Evolutionary conservation across 1,140 invertebrate genomes (phyloP).

Genomic region (Aphelenchoides besseyi): DNA sequence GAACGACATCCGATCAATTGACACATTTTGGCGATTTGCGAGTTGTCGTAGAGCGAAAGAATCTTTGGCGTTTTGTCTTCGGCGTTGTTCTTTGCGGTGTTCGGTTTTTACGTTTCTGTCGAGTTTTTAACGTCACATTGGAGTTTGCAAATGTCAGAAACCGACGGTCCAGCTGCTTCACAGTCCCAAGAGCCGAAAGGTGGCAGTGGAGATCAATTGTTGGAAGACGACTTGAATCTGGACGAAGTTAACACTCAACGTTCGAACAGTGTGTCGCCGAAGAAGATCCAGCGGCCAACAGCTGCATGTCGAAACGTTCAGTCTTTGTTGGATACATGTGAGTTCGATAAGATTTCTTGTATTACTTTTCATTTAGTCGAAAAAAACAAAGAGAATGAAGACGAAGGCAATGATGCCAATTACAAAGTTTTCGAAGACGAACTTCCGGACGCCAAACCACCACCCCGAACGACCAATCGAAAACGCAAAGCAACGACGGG

Average conservation of each 20-base stretch:
- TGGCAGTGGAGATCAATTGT: neutral
- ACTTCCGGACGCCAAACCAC: neutral
- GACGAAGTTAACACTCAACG: neutral
- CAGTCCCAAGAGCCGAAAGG: neutral
- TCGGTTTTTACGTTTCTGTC: neutral
- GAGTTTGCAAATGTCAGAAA: too few relatives aligned
- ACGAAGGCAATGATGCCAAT: neutral
- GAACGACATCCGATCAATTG: too few relatives aligned
- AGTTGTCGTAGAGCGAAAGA: too few relatives aligned
- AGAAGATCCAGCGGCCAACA: neutral
- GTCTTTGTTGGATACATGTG: neutral
- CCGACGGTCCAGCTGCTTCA: neutral
- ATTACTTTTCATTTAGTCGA: neutral
- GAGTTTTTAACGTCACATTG: too few relatives aligned
- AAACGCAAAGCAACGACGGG: neutral
- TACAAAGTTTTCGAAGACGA: neutral
- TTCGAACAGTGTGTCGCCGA: too few relatives aligned
- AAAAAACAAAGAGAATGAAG: neutral
- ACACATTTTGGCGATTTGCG: too few relatives aligned
- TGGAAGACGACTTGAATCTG: neutral
- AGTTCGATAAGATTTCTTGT: neutral
- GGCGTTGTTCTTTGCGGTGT: too few relatives aligned
- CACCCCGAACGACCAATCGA: neutral
- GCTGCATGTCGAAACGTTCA: neutral
- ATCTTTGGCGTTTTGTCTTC: too few relatives aligned